A percentile compares a stretch with the other conserved stretches of the same genome.
These are phyloP conservation scores for Acleris emargana DNA, from an alignment of 2,888 invertebrate species.

Conservation along the genomic window DNA sequence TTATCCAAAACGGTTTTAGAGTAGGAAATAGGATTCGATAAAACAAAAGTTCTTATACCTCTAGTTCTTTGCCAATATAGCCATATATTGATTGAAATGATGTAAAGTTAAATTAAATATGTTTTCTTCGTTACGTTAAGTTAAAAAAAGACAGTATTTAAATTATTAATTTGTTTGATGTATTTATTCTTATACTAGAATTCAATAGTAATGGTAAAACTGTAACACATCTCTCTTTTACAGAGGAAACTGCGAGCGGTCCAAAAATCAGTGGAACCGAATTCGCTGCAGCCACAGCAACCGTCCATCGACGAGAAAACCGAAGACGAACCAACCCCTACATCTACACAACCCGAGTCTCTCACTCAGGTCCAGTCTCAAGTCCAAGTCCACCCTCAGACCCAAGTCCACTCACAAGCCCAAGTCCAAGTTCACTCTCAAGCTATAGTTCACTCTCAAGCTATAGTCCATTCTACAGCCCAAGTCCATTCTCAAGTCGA, in stretches of 20 bases:
- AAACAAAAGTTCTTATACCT: no score
- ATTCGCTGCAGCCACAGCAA: slow-evolving; percentile 60
- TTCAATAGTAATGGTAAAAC: not conserved
- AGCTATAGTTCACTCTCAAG: slow-evolving; percentile 43
- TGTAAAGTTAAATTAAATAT: no score
- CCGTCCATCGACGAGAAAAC: slow-evolving; percentile 60
- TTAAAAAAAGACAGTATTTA: no score
- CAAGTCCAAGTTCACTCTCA: slow-evolving; percentile 39
- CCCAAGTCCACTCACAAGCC: no score
- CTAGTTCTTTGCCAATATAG: no score
- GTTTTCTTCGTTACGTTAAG: no score
- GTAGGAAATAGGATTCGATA: no score
- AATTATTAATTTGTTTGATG: no score
- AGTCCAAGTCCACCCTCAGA: slow-evolving; percentile 13
- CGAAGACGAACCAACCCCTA: slow-evolving; percentile 55
- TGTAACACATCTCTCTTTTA: slow-evolving; percentile 41
- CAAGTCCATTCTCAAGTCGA: slow-evolving; percentile 20
- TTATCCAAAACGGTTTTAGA: no score
- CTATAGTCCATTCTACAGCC: not conserved
- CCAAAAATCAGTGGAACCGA: slow-evolving; percentile 81
- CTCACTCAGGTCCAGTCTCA: not conserved
- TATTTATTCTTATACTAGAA: no score
- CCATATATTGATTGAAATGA: no score
- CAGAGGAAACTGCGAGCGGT: slow-evolving; percentile 88
- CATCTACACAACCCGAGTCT: slow-evolving; percentile 32